Percentiles rank a stretch among this genome's conserved stretches.
Conservation (phyloP, 1,140 invertebrate species). For the Drosophila busckii region DNA sequence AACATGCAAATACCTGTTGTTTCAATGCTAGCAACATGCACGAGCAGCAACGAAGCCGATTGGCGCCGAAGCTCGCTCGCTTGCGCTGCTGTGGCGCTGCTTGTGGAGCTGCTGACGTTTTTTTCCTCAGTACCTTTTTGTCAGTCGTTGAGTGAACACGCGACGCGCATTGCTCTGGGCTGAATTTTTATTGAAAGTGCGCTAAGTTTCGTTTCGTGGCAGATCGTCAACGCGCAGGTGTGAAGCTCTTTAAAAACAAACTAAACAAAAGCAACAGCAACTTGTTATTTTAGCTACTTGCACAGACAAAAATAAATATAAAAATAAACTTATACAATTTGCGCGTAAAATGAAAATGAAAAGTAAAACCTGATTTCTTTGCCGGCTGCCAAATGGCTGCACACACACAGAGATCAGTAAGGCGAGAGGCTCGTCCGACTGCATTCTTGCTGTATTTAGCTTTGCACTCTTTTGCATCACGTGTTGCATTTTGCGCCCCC, state of each 20-base stretch:
- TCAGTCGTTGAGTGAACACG: slow-evolving; percentile 50
- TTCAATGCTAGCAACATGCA: background rate
- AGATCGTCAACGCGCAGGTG: slow-evolving; percentile 25
- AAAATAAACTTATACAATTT: too few species aligned
- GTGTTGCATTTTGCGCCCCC: slow-evolving; percentile 27
- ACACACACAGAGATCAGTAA: slow-evolving; percentile 6
- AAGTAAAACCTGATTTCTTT: slow-evolving; percentile 29
- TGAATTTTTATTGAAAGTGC: slow-evolving; percentile 10
- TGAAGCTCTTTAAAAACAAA: slow-evolving; percentile 18
- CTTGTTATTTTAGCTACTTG: background rate
- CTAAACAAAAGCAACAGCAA: slow-evolving; percentile 9
- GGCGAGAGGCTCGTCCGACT: slow-evolving; percentile 66
- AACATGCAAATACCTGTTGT: slow-evolving; percentile 35
- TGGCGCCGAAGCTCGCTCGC: slow-evolving; percentile 2
- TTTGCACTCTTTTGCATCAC: slow-evolving; percentile 36
- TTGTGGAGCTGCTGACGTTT: slow-evolving; percentile 7
- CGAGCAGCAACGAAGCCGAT: slow-evolving; percentile 3
- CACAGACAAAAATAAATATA: slow-evolving; percentile 3
- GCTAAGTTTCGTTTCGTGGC: too few species aligned
- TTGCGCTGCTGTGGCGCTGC: background rate
- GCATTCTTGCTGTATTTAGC: slow-evolving; percentile 52
- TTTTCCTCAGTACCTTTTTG: slow-evolving; percentile 55
- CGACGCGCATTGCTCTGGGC: slow-evolving; percentile 45
- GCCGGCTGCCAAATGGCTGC: too few species aligned
- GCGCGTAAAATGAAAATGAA: slow-evolving; percentile 1